These are phyloP conservation scores for Melanostoma scalare DNA, from an alignment of 2,888 invertebrate genomes.

Conservation along the genomic window DNA sequence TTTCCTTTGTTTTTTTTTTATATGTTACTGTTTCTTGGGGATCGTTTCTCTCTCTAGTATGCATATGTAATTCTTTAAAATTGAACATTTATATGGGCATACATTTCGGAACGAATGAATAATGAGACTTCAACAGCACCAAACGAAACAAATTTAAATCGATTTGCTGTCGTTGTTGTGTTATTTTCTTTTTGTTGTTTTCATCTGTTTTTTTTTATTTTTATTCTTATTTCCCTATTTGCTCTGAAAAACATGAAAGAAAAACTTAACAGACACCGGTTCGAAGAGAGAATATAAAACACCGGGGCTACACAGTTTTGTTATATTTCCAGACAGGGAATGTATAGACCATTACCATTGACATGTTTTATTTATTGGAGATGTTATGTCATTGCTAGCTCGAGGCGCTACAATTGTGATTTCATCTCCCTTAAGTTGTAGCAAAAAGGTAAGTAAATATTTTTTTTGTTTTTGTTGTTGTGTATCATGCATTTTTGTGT, in stretches of 20 bases:
- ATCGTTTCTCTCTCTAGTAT: conserved; percentile 40
- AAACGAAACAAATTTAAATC: conserved; percentile 53
- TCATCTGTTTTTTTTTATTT: conserved; percentile 31
- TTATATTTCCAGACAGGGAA: conserved; percentile 41
- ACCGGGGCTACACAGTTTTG: conserved; percentile 29
- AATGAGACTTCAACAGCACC: conserved; percentile 39
- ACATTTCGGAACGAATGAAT: conserved; percentile 61
- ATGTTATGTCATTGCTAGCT: conserved; percentile 61
- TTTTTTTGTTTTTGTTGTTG: conserved; percentile 13
- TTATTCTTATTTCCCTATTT: conserved; percentile 40
- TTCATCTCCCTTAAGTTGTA: conserved; percentile 25
- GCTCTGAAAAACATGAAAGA: conserved; percentile 24
- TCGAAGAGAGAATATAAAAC: conserved; percentile 4
- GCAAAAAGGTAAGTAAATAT: conserved; percentile 16
- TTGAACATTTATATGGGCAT: conserved; percentile 70
- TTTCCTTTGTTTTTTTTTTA: conserved; percentile 48
- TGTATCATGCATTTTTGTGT: background rate
- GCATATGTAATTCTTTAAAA: conserved; percentile 66
- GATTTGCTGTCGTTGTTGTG: conserved; percentile 45
- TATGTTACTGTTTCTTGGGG: conserved; percentile 11
- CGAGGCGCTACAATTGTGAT: conserved; percentile 38
- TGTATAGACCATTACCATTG: conserved; percentile 43
- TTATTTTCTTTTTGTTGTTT: conserved; percentile 20
- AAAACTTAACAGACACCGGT: conserved; percentile 48
- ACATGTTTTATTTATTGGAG: conserved; percentile 65